Evolutionary conservation across 2,113 vertebrate genomes (phyloP).

Genomic region (Romanogobio albipinnatus): DNA sequence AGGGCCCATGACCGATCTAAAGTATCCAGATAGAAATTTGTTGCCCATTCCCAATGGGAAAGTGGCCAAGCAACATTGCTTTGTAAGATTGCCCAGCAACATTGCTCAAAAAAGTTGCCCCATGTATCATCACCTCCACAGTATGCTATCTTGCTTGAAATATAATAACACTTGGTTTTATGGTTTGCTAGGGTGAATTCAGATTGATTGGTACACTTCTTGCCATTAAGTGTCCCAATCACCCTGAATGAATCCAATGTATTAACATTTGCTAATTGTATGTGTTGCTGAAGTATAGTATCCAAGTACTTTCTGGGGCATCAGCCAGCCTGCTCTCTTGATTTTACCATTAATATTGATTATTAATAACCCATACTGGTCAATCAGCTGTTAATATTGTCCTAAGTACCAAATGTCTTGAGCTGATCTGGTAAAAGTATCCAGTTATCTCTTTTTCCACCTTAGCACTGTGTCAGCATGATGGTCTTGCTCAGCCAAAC

Average conservation of each 20-base stretch:
- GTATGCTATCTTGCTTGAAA: neutral
- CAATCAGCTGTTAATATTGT: neutral
- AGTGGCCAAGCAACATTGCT: too few relatives aligned
- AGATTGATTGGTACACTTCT: too few relatives aligned
- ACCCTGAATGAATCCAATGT: neutral
- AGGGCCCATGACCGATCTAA: too few relatives aligned
- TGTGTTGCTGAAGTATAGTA: neutral
- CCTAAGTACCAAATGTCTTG: neutral
- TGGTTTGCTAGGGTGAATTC: neutral
- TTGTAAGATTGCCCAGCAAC: too few relatives aligned
- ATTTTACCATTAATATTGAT: neutral
- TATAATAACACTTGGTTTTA: neutral
- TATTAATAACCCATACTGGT: neutral
- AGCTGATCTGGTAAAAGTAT: neutral
- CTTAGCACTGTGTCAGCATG: constrained; percentile 43
- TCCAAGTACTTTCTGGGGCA: neutral
- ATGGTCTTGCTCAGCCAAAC: constrained; percentile 35
- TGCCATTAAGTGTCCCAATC: too few relatives aligned
- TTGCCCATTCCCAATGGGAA: too few relatives aligned
- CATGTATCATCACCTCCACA: too few relatives aligned
- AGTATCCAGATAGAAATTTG: too few relatives aligned
- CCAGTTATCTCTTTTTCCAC: constrained; percentile 37
- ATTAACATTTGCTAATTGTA: neutral
- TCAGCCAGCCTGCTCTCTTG: neutral
- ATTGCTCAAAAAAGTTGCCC: too few relatives aligned